phyloP scores from a whole-genome alignment of 1,140 invertebrate species.

The Sminthurinus signatus region DNA sequence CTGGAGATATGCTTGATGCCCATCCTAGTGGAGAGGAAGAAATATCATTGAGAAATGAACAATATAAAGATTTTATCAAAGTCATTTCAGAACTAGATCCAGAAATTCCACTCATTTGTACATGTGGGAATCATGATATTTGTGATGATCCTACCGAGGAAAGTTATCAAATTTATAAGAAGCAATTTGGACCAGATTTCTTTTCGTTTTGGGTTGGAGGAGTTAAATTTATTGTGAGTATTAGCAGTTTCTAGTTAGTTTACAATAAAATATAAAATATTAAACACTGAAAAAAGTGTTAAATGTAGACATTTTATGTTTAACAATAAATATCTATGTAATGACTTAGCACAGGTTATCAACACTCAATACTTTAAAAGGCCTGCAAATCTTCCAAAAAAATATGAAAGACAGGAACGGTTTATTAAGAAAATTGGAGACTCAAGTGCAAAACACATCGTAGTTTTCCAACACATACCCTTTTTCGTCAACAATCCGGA shows the following conservation, averaged over 20 bases:
- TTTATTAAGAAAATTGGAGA: slow-evolving; percentile 37
- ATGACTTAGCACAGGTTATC: no score
- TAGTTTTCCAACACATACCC: slow-evolving; percentile 56
- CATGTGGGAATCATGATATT: slow-evolving; percentile 53
- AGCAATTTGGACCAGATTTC: slow-evolving; percentile 54
- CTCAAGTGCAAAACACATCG: slow-evolving; percentile 21
- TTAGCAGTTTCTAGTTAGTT: no score
- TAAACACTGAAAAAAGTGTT: no score
- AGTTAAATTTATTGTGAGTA: slow-evolving; percentile 52
- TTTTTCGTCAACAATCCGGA: slow-evolving; percentile 49
- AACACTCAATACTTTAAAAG: slow-evolving; percentile 53
- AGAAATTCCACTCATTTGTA: slow-evolving; percentile 51
- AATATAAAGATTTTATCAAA: slow-evolving; percentile 49
- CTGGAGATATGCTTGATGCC: slow-evolving; percentile 53
- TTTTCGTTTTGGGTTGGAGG: slow-evolving; percentile 54
- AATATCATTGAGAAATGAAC: slow-evolving; percentile 42
- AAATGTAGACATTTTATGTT: no score
- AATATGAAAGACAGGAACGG: slow-evolving; percentile 47
- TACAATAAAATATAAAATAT: no score
- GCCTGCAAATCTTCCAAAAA: slow-evolving; percentile 40
- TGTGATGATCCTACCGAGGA: slow-evolving; percentile 50
- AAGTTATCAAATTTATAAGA: slow-evolving; percentile 46
- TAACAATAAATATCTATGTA: no score
- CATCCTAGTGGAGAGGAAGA: slow-evolving; percentile 33
- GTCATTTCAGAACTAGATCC: slow-evolving; percentile 47